Conservation (phyloP, 2,888 invertebrate species). For the Chorisops tibialis region DNA sequence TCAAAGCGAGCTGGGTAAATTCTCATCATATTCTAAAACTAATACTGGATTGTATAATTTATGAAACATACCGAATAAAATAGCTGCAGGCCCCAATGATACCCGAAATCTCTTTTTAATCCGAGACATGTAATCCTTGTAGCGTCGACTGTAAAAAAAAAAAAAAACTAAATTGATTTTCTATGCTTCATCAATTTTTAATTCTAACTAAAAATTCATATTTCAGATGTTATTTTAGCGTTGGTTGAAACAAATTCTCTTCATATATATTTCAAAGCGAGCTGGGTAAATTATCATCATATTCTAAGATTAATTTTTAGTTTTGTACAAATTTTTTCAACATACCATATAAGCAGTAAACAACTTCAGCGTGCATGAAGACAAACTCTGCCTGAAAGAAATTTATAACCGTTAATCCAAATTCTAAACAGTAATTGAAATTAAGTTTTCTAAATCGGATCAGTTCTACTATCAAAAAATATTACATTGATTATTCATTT, state of each 20-base stretch:
- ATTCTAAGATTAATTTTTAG: not conserved
- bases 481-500: no score
- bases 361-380: not conserved
- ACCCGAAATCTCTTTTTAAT: not conserved
- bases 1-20: constrained; percentile 31
- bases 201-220: not conserved
- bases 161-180: not conserved
- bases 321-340: no score
- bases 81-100: no score
- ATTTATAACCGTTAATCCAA: no score
- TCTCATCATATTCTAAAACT: no score
- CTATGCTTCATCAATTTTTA: not conserved
- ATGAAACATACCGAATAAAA: no score
- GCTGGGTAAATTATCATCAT: constrained; percentile 32
- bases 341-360: not conserved
- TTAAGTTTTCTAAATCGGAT: not conserved
- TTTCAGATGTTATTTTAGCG: constrained; percentile 31
- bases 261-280: constrained; percentile 34
- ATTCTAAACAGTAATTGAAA: not conserved
- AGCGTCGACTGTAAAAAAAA: not conserved
- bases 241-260: constrained; percentile 32
- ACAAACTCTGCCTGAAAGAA: no score
- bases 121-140: no score
- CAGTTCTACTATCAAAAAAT: not conserved
- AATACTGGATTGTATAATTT: no score